Base-by-base conservation (phyloP, 2,888 invertebrate species). In the Cheilosia impressa region DNA sequence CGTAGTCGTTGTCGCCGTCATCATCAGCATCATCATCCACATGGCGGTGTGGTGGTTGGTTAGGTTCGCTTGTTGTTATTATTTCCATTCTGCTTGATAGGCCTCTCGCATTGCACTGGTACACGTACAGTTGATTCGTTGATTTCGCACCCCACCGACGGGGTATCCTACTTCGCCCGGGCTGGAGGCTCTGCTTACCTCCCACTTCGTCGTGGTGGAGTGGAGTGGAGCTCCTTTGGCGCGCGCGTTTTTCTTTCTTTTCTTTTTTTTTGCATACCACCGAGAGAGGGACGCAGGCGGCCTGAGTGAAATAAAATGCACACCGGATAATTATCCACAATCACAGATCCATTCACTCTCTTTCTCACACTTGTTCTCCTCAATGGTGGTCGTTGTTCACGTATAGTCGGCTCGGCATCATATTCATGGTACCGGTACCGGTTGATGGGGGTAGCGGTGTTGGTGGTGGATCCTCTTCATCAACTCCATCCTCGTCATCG, bases 291-390 rank as follows among this genome's bases (percentile, higher is more conserved):
- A 38, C 38, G 22, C 31, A 53, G 15, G 10, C 65, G 66, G 60
- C 60, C 52, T 62, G 69, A 73, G 62, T 58, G 69, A 73, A 84
- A 80, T 69, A 80, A 79, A 84, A 75, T 84, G 84, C 84, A 81
- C 81, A 85, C 85, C 85, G 85, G 85, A 85, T 85, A 85, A 85
- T 85, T 85, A 85, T 85, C 81, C 85, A 68, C 85, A 85, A 81
- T 85, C 85, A 63, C 76, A 85, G 71, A 85, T 81, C 68, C 85
- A 85, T 85, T 80, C 81, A 85, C 60, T 80, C 71, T 81, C 81
- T 68, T 76, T 81, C 76, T 85, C 85, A 80, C 81, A 85, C 80
- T 68, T 60, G 71, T 4, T 57, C 45, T 57, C 60, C 60, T 75
- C 57, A 55, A 58, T 71, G 66, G 63, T 73, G 72, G 78, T 55